Percentiles rank a stretch among this genome's conserved stretches.
These are phyloP conservation scores for Brachypteracias leptosomus DNA, from an alignment of 2,113 vertebrate genomes.

Conservation along the genomic window DNA sequence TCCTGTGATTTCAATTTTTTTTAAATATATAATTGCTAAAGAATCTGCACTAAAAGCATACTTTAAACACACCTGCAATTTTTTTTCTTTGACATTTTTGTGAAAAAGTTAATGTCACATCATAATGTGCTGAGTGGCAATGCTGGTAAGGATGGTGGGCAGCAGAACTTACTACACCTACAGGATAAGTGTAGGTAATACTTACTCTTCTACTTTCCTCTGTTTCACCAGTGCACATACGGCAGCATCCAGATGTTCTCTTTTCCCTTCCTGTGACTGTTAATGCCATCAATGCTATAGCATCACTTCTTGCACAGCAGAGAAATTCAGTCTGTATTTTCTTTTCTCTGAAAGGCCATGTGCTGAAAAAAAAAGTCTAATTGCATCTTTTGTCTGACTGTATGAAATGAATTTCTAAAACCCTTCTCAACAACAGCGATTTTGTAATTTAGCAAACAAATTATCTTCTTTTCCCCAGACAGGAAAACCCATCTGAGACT, in stretches of 20 bases:
- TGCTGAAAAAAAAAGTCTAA: background rate
- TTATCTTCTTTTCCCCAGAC: background rate
- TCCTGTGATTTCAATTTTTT: background rate
- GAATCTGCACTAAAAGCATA: background rate
- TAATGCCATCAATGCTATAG: background rate
- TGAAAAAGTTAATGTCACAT: background rate
- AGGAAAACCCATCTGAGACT: background rate
- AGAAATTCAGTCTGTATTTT: background rate
- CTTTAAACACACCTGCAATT: background rate
- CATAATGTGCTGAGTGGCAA: rapidly evolving
- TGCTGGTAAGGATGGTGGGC: background rate
- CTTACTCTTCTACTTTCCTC: background rate
- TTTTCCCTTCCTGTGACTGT: background rate
- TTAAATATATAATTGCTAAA: background rate
- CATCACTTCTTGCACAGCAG: background rate
- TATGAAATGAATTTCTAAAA: background rate
- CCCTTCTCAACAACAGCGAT: background rate
- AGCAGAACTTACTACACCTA: background rate
- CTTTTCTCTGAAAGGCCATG: background rate
- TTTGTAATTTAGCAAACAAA: background rate
- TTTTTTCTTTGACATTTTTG: background rate
- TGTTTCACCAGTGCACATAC: background rate
- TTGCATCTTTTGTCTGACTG: background rate
- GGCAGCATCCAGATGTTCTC: background rate
- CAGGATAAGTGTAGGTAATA: background rate